Evolutionary conservation across 2,113 vertebrate genomes (phyloP).

Genomic region (Oreochromis tanganicae): DNA sequence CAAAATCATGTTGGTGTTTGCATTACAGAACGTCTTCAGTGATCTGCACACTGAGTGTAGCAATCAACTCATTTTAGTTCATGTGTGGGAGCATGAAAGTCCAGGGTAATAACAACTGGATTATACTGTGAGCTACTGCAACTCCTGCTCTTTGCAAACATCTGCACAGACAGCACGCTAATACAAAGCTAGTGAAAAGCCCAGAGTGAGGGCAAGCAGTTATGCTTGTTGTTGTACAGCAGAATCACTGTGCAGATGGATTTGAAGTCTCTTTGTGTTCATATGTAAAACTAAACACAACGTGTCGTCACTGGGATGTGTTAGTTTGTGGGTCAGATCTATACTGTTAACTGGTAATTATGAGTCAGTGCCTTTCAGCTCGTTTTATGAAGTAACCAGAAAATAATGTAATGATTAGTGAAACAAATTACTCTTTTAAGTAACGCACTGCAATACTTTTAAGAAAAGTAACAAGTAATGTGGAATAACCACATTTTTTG

Average conservation of each 20-base stretch:
- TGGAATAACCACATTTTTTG: background rate
- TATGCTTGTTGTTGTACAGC: background rate
- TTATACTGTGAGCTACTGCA: background rate
- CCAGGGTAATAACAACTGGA: rapidly evolving
- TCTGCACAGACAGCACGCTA: background rate
- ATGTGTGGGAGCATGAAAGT: background rate
- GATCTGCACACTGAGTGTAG: background rate
- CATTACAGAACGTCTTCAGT: background rate
- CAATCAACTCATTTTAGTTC: background rate
- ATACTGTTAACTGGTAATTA: background rate
- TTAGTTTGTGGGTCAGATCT: background rate
- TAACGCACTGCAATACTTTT: background rate
- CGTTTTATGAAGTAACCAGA: background rate
- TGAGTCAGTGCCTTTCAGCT: background rate
- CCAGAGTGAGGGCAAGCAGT: rapidly evolving
- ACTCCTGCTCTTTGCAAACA: rapidly evolving
- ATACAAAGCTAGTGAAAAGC: background rate
- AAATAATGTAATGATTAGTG: background rate
- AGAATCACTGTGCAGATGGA: background rate
- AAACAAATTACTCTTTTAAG: background rate
- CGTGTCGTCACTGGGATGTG: background rate
- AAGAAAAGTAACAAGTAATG: background rate
- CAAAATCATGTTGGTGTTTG: background rate
- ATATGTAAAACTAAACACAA: background rate
- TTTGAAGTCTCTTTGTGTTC: background rate